Percentiles rank a stretch among this genome's conserved stretches.
These are phyloP conservation scores for Artemia franciscana DNA, from an alignment of 1,140 invertebrate genomes.

Conservation along the genomic window DNA sequence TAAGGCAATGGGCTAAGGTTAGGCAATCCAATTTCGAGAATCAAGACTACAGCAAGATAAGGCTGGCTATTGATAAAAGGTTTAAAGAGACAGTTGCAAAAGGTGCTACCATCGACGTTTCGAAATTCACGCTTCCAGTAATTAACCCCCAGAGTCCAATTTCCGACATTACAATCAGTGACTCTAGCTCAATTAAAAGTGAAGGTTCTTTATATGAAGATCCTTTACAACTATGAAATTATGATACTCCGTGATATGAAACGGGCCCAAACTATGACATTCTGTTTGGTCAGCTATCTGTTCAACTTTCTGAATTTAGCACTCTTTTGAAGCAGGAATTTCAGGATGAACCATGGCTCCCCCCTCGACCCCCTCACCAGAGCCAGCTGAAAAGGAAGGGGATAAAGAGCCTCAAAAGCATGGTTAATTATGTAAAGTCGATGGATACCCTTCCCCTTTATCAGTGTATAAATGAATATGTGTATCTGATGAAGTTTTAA, in stretches of 20 bases:
- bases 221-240: not conserved
- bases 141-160: constrained; percentile 51
- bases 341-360: not conserved
- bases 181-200: not conserved
- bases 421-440: no score
- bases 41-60: constrained; percentile 24
- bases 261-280: not conserved
- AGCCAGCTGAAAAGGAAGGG: no score
- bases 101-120: constrained; percentile 47
- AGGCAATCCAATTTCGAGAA: constrained; percentile 9
- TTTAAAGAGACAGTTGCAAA: constrained; percentile 36
- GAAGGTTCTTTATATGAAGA: constrained; percentile 7
- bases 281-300: not conserved
- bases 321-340: constrained; percentile 3
- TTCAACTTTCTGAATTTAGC: constrained; percentile 8
- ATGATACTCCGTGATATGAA: not conserved
- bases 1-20: constrained; percentile 5
- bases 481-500: no score
- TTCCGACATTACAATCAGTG: constrained; percentile 21
- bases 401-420: no score
- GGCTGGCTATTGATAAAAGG: constrained; percentile 30
- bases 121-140: constrained; percentile 47
- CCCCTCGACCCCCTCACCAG: not conserved
- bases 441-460: no score
- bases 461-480: no score